Evolutionary conservation across 1,140 invertebrate genomes (phyloP), one percentile per base, ranked within the genome.

Genomic region (Drosophila rufa): DNA sequence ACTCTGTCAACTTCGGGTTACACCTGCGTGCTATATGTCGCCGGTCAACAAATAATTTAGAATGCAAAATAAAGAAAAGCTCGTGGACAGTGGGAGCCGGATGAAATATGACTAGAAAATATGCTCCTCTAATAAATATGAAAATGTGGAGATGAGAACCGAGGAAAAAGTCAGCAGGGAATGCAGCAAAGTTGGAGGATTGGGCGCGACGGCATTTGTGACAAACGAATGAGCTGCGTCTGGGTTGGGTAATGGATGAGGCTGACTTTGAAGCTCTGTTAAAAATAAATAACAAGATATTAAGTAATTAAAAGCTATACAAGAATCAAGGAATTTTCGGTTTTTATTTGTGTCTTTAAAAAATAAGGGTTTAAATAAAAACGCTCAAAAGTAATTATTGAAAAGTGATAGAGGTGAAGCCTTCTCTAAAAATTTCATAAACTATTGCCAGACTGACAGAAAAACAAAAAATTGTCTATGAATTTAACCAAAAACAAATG

Each of bases 81-180:
- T 58, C 38, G 59, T 56, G 36, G 55, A 47, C 64, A 58, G 70
- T 46, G 47, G 47, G 59, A 55, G 56, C 30, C 73, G 22, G 25
- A 45, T 80, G 69, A 82, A 79, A 62, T 86, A 86, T 79, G 82
- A 71, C 82, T 73, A 59, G 65, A 79, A 67, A 64, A 60, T 64
- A 65, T 76, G 76, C 66, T 76, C 22, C 17, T 73, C 66, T 70
- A 83, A 84, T 84, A 80, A 77, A 84, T 56, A 79, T 58, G 19
- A 56, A 25, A 53, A 33, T 64, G 62, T 46, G 70, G 33, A 65
- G 38, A 19, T 50, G 25, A 68, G 25, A 33, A n/a, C 7, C 5
- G 42, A 33, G 22, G 33, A 43, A 71, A 65, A 60, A 22, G n/a
- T 33, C 12, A 22, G 11, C 36, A 19, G 7, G 60, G 22, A 55